These are phyloP conservation scores for Threskiornis aethiopicus DNA, from an alignment of 2,797 vertebrate species.

Conservation along the genomic window DNA sequence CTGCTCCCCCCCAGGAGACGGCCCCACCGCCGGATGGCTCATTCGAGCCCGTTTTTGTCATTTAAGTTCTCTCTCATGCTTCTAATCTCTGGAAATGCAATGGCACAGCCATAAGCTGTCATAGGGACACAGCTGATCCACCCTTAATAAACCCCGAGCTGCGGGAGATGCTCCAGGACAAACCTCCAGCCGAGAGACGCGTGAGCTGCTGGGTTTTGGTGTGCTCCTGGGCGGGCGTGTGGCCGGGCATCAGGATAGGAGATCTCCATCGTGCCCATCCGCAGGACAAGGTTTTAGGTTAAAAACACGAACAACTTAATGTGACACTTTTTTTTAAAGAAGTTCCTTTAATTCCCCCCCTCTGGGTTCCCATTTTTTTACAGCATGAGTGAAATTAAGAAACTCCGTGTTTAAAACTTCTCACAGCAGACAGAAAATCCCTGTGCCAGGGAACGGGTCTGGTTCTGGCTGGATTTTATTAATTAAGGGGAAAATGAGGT, in stretches of 20 bases:
- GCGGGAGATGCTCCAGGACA: neutral
- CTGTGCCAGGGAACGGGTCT: neutral
- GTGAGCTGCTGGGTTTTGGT: neutral
- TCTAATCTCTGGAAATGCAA: neutral
- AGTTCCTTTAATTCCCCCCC: neutral
- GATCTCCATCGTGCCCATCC: neutral
- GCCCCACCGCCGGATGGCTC: neutral
- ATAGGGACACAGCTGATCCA: neutral
- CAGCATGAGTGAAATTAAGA: neutral
- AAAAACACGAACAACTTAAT: neutral
- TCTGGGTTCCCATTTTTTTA: neutral
- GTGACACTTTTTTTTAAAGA: neutral
- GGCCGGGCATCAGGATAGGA: neutral
- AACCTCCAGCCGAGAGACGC: neutral
- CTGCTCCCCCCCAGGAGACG: neutral
- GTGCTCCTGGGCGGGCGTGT: neutral
- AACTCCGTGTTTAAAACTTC: neutral
- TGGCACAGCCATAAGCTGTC: neutral
- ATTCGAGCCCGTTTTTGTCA: neutral
- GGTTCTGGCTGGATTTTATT: neutral
- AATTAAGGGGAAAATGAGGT: neutral
- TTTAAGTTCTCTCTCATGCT: neutral
- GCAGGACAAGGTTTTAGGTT: neutral
- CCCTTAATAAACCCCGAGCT: neutral
- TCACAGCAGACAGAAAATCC: neutral